phyloP scores from a whole-genome alignment of 2,888 invertebrate species.

The Polydrusus cervinus region DNA sequence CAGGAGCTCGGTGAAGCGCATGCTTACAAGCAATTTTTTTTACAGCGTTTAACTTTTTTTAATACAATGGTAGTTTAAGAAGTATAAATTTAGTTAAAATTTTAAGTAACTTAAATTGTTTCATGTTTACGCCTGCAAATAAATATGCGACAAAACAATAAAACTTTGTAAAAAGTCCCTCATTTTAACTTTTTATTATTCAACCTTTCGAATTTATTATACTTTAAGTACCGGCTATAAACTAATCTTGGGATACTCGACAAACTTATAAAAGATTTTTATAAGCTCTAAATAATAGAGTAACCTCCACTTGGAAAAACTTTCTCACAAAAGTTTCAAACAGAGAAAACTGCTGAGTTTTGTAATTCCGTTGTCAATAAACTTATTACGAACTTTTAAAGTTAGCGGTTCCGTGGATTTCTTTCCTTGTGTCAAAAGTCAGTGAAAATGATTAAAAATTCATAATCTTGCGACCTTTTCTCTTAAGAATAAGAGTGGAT shows the following conservation, averaged over 20 bases:
- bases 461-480: neutral
- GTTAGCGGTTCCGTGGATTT: constrained; percentile 18
- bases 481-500: neutral
- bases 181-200: constrained; percentile 24
- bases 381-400: constrained; percentile 36
- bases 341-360: constrained; percentile 24
- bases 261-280: constrained; percentile 46
- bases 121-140: neutral
- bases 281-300: constrained; percentile 44
- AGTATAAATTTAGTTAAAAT: too few species aligned
- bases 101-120: neutral
- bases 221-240: constrained; percentile 42
- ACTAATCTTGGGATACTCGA: constrained; percentile 39
- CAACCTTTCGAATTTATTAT: constrained; percentile 35
- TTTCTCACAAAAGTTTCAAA: constrained; percentile 30
- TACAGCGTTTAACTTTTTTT: too few species aligned
- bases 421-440: constrained; percentile 16
- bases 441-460: constrained; percentile 18
- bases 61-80: too few species aligned
- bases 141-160: constrained; percentile 14
- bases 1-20: too few species aligned
- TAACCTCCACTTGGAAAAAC: constrained; percentile 34
- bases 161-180: constrained; percentile 1
- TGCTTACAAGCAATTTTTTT: too few species aligned
- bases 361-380: constrained; percentile 38